These are phyloP conservation scores for Ectemnius lituratus DNA, from an alignment of 2,888 invertebrate genomes.

Conservation along the genomic window DNA sequence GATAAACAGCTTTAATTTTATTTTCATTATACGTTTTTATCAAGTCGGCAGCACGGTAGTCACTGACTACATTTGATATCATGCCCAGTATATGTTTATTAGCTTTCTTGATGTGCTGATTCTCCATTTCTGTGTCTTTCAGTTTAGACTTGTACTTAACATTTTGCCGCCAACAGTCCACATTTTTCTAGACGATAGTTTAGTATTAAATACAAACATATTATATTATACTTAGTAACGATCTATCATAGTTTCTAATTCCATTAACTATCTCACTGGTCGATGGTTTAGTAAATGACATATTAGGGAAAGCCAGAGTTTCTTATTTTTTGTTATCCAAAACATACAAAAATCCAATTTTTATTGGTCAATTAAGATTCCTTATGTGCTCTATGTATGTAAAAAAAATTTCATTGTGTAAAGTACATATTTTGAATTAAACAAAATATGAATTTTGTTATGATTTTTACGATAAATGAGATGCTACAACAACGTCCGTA, in stretches of 20 bases:
- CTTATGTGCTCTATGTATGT: too few relatives aligned
- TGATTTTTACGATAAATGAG: too few relatives aligned
- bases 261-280: too few relatives aligned
- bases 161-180: slow-evolving; percentile 66
- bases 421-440: too few relatives aligned
- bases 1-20: background rate
- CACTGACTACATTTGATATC: slow-evolving; percentile 50
- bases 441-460: too few relatives aligned
- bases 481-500: too few relatives aligned
- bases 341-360: too few relatives aligned
- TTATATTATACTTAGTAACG: too few relatives aligned
- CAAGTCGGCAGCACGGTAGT: slow-evolving; percentile 53
- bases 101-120: slow-evolving; percentile 40
- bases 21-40: slow-evolving; percentile 28
- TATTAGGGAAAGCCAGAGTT: background rate
- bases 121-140: slow-evolving; percentile 19
- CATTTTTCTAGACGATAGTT: slow-evolving; percentile 57
- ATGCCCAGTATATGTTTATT: slow-evolving; percentile 60
- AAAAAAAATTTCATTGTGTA: too few relatives aligned
- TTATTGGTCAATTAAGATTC: too few relatives aligned
- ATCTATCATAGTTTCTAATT: too few relatives aligned
- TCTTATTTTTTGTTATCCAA: background rate
- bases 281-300: slow-evolving; percentile 50
- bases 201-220: too few relatives aligned
- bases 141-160: slow-evolving; percentile 30